phyloP scores from a whole-genome alignment of 1,140 invertebrate genomes.

The Temnothorax curvispinosus region DNA sequence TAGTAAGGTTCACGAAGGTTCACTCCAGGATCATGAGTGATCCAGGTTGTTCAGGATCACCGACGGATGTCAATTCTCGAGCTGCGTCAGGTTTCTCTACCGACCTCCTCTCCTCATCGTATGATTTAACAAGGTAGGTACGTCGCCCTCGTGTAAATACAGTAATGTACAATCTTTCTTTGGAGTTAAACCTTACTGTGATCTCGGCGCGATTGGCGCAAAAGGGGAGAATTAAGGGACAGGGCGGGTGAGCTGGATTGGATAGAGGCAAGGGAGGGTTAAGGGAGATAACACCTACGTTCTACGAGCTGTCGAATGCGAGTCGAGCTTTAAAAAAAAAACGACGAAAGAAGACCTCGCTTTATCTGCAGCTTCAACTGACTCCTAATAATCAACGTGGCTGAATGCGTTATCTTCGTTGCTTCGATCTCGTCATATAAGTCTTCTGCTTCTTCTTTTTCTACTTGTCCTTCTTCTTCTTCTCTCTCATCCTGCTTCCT shows the following conservation, averaged over 20 bases:
- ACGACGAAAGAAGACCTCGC: constrained; percentile 65
- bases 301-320: constrained; percentile 53
- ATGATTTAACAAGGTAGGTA: constrained; percentile 68
- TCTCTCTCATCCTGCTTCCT: background rate
- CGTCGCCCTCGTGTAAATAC: constrained; percentile 81
- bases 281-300: constrained; percentile 58
- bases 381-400: background rate
- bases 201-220: constrained; percentile 70
- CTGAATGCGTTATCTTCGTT: constrained; percentile 61
- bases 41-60: background rate
- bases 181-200: constrained; percentile 84
- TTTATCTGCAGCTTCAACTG: constrained; percentile 53
- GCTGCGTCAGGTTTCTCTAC: background rate
- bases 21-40: background rate
- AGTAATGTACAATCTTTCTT: constrained; percentile 83
- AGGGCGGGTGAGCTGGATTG: background rate
- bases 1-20: background rate
- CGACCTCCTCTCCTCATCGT: constrained; percentile 35
- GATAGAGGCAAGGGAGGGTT: constrained; percentile 15
- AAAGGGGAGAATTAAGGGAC: constrained; percentile 32
- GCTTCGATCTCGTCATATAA: constrained; percentile 46
- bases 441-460: background rate
- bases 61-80: constrained; percentile 33
- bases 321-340: constrained; percentile 33
- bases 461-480: background rate